Percentiles rank a stretch among this genome's conserved stretches.
phyloP scores from a whole-genome alignment of 2,888 invertebrate genomes.

The Ecliptopera silaceata region DNA sequence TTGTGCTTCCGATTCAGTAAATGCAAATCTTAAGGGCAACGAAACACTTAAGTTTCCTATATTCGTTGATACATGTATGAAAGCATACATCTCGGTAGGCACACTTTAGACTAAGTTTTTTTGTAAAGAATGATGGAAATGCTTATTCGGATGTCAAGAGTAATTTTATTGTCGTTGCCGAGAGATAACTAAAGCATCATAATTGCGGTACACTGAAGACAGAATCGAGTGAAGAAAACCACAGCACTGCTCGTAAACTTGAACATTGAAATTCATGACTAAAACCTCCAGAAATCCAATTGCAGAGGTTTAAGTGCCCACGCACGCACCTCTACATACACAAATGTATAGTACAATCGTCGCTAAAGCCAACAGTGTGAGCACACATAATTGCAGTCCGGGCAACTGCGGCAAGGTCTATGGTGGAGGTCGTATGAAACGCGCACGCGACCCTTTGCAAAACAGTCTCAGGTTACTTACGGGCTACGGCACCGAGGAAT shows the following conservation, averaged over 20 bases:
- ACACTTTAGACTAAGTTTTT: too few relatives aligned
- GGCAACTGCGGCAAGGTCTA: constrained; percentile 60
- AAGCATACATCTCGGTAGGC: too few relatives aligned
- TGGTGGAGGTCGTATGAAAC: constrained; percentile 68
- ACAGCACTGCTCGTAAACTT: not conserved
- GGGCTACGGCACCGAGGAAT: constrained; percentile 38
- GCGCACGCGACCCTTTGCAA: constrained; percentile 69
- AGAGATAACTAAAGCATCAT: not conserved
- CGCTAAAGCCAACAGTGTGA: constrained; percentile 47
- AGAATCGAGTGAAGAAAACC: not conserved
- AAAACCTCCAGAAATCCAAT: constrained; percentile 29
- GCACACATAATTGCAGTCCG: constrained; percentile 56
- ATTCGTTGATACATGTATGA: too few relatives aligned
- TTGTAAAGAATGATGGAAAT: too few relatives aligned
- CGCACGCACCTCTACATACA: constrained; percentile 37
- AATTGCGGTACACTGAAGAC: not conserved
- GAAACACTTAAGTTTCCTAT: too few relatives aligned
- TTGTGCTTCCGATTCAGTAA: constrained; percentile 8
- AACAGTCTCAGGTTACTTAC: constrained; percentile 72
- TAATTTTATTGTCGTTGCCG: not conserved
- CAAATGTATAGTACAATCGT: constrained; percentile 38
- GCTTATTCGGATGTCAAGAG: not conserved
- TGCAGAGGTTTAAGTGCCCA: constrained; percentile 28
- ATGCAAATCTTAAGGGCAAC: constrained; percentile 4
- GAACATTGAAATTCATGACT: constrained; percentile 16